A percentile compares a stretch with the other conserved stretches of the same genome.
Conservation (phyloP, 2,797 vertebrate genomes). For the Poecilia gillii region DNA sequence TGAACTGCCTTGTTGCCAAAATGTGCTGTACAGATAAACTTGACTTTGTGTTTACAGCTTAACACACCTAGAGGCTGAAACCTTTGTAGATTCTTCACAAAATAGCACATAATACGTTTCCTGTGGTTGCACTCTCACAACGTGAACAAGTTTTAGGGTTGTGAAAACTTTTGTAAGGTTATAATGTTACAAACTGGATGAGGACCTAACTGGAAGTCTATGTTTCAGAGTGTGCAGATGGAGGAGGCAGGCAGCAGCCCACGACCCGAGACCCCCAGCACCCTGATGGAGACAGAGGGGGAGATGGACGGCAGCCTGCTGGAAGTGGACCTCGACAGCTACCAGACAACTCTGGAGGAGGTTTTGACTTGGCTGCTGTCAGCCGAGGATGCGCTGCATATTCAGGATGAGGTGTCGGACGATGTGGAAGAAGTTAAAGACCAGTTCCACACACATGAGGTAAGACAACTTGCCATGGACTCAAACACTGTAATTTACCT, state of each 20-base stretch:
- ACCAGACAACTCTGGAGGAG: slow-evolving; percentile 95
- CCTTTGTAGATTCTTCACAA: not conserved
- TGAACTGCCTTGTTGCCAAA: too few relatives aligned
- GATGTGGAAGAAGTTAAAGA: slow-evolving; percentile 98
- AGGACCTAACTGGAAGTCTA: not conserved
- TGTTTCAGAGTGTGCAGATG: slow-evolving; percentile 51
- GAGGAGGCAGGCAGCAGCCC: slow-evolving; percentile 76
- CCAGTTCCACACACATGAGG: slow-evolving; percentile 97
- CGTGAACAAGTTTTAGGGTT: not conserved
- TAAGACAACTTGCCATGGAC: slow-evolving; percentile 44
- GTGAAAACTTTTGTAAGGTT: not conserved
- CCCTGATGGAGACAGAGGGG: slow-evolving; percentile 78
- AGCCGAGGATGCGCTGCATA: slow-evolving; percentile 91
- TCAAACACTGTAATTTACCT: not conserved
- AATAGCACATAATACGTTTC: not conserved
- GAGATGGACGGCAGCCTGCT: slow-evolving; percentile 67
- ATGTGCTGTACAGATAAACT: too few relatives aligned
- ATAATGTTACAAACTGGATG: not conserved
- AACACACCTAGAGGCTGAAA: not conserved
- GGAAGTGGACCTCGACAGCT: slow-evolving; percentile 93
- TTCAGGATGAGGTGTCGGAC: slow-evolving; percentile 92
- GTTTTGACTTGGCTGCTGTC: slow-evolving; percentile 97
- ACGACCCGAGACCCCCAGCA: slow-evolving; percentile 82
- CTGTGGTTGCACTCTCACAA: not conserved
- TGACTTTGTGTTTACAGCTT: not conserved